Conservation (phyloP, 2,113 vertebrate genomes). For the Apteryx owenii region DNA sequence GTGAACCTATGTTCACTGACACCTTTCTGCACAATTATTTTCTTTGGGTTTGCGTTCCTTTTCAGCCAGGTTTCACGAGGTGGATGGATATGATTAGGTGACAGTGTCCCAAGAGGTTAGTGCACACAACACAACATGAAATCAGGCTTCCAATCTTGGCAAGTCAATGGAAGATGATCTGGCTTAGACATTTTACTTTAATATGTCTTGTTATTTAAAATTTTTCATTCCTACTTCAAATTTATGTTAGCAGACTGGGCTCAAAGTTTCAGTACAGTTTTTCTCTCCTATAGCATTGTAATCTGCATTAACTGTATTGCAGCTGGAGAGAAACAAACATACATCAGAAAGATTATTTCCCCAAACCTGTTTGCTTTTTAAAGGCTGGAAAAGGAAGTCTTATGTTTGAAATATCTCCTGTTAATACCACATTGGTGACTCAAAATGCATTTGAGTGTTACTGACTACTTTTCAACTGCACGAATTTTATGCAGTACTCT, state of each 20-base stretch:
- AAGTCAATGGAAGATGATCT: background rate
- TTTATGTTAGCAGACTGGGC: background rate
- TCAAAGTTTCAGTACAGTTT: background rate
- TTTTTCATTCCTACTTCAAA: background rate
- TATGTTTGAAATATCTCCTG: background rate
- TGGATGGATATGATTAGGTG: background rate
- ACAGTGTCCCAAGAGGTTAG: accelerated
- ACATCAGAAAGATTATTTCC: background rate
- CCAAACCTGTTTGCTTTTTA: background rate
- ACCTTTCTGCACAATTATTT: background rate
- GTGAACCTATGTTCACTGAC: background rate
- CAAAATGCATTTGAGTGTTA: background rate
- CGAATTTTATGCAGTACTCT: background rate
- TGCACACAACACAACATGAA: background rate
- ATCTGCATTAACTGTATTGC: background rate
- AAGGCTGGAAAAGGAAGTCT: background rate
- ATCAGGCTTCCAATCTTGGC: background rate
- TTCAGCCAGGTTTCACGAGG: background rate
- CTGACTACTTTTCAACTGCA: background rate
- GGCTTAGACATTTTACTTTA: background rate
- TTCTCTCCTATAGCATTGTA: background rate
- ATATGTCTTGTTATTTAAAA: background rate
- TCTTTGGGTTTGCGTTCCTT: background rate
- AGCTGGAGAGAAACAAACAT: background rate
- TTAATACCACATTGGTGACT: background rate